Percentiles rank a stretch among this genome's conserved stretches.
These are phyloP conservation scores for Clamator glandarius DNA, from an alignment of 2,797 vertebrate species.

Conservation along the genomic window DNA sequence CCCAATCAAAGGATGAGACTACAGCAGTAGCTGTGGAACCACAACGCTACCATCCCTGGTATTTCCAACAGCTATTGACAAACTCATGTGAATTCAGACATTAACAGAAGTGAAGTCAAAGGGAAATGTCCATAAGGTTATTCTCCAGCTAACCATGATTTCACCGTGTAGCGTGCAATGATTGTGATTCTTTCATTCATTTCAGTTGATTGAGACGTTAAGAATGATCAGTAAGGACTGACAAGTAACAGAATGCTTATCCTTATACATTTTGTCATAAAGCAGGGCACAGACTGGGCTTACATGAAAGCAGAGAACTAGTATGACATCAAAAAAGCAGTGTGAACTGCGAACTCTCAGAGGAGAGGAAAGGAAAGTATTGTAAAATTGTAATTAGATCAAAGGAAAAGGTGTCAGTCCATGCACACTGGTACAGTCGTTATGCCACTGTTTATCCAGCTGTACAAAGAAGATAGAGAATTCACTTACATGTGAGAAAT, in stretches of 20 bases:
- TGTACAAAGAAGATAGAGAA: neutral
- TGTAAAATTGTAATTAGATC: accelerated
- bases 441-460: neutral
- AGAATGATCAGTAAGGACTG: accelerated
- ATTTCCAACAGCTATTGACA: neutral
- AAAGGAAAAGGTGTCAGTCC: neutral
- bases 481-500: neutral
- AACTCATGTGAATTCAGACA: neutral
- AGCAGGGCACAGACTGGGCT: neutral
- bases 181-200: neutral
- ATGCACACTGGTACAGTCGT: neutral
- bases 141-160: neutral
- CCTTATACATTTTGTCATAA: neutral
- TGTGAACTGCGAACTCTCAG: neutral
- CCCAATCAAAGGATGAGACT: neutral
- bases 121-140: neutral
- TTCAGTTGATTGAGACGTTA: neutral
- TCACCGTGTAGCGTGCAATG: neutral
- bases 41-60: neutral
- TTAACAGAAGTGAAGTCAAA: neutral
- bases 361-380: neutral
- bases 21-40: neutral
- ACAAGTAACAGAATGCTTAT: neutral
- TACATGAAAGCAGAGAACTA: neutral
- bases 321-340: neutral